phyloP scores from a whole-genome alignment of 2,113 vertebrate genomes.

The Tinamus guttatus region DNA sequence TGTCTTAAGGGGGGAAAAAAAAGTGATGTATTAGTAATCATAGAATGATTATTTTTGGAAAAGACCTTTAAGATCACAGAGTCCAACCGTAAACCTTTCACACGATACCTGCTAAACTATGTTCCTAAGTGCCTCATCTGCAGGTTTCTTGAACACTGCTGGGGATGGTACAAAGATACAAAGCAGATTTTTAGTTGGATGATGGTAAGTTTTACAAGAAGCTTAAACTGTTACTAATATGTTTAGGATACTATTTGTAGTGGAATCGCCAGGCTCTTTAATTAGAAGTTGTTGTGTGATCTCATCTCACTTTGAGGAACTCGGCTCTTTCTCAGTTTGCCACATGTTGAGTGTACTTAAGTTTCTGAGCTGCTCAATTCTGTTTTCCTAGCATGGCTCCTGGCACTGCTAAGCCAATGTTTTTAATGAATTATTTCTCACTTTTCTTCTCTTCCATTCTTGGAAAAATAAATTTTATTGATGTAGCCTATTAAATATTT shows the following conservation, averaged over 20 bases:
- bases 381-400: background rate
- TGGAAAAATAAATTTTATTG: constrained; percentile 64
- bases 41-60: too few species aligned
- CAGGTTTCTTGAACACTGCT: too few species aligned
- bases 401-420: background rate
- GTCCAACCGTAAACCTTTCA: too few species aligned
- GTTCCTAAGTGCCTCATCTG: too few species aligned
- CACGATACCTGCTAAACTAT: too few species aligned
- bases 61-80: too few species aligned
- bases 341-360: background rate
- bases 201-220: background rate
- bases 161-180: background rate
- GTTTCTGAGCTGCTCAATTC: constrained; percentile 40
- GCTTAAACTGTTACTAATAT: background rate
- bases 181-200: background rate
- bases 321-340: background rate
- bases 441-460: constrained; percentile 51
- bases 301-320: background rate
- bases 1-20: background rate
- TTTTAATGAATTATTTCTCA: constrained; percentile 68
- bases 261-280: background rate
- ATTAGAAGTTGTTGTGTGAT: background rate
- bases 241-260: background rate
- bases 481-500: constrained; percentile 60
- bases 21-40: background rate